Evolutionary conservation across 2,797 vertebrate genomes (phyloP).

Genomic region (Austrolebias charrua): DNA sequence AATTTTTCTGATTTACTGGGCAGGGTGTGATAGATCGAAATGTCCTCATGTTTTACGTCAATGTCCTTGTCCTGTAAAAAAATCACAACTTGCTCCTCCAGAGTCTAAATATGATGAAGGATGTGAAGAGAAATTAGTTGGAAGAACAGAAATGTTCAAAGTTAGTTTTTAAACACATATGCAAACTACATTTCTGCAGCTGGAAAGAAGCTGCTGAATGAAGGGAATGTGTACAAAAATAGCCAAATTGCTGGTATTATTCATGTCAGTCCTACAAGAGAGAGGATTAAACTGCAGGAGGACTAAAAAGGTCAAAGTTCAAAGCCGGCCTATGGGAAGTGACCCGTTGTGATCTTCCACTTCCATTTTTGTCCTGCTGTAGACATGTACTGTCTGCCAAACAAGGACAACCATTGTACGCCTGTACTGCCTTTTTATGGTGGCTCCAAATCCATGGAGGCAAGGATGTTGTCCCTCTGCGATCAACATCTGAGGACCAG

Average conservation of each 20-base stretch:
- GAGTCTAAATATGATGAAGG: background rate
- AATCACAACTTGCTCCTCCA: no score
- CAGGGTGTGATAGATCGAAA: no score
- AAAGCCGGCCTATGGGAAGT: conserved; percentile 70
- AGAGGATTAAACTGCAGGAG: conserved; percentile 48
- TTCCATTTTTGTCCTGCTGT: conserved; percentile 67
- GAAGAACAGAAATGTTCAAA: conserved; percentile 17
- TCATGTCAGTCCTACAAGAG: conserved; percentile 35
- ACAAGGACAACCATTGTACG: conserved; percentile 69
- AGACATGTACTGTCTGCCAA: conserved; percentile 47
- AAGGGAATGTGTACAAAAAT: conserved; percentile 20
- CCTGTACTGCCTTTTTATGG: conserved; percentile 35
- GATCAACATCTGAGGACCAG: conserved; percentile 36
- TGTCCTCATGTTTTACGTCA: no score
- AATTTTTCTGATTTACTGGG: no score
- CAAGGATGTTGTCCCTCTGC: conserved; percentile 29
- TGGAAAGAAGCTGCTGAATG: background rate
- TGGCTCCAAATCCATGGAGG: conserved; percentile 41
- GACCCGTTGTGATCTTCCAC: conserved; percentile 67
- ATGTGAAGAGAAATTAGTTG: no score
- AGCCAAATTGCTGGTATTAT: conserved; percentile 18
- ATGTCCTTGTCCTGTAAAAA: no score
- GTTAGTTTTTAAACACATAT: conserved; percentile 6
- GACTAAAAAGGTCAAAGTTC: conserved; percentile 68
- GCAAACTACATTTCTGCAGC: conserved; percentile 10